Conservation (phyloP, 2,113 vertebrate genomes). For the Oncorhynchus keta region DNA sequence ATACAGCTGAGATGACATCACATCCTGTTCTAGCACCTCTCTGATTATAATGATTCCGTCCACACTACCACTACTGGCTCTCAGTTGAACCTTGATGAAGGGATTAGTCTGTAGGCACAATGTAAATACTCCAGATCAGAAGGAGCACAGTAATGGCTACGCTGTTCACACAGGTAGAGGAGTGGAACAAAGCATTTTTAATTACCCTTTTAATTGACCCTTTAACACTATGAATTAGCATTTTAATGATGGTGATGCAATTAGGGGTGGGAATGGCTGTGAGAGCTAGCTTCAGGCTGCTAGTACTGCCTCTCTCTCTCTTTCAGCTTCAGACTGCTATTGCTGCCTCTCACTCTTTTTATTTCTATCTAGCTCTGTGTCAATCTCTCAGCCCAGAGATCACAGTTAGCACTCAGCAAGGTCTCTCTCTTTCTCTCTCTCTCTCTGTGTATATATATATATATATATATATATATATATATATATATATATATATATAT, state of each 20-base stretch:
- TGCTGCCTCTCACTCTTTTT: no score
- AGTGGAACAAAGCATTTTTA: conserved; percentile 73
- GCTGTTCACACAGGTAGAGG: conserved; percentile 62
- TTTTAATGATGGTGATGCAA: conserved; percentile 76
- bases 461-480: no score
- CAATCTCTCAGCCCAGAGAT: conserved; percentile 43
- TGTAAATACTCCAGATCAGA: conserved; percentile 56
- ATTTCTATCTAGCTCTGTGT: no score
- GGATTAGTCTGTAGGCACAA: conserved; percentile 57
- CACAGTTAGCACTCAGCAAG: no score
- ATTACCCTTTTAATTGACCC: conserved; percentile 76
- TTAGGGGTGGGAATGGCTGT: conserved; percentile 68
- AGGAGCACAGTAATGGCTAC: conserved; percentile 57
- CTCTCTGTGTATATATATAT: no score
- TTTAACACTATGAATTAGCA: conserved; percentile 73
- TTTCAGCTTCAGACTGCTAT: conserved; percentile 60
- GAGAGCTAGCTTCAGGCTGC: conserved; percentile 64
- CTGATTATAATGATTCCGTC: conserved; percentile 23
- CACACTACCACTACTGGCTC: conserved; percentile 36
- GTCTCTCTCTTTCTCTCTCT: no score
- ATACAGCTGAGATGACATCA: neutral
- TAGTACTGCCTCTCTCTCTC: conserved; percentile 54
- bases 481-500: no score
- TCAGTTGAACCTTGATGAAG: conserved; percentile 55
- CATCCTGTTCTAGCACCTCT: neutral